Evolutionary conservation across 2,797 vertebrate genomes (phyloP), one percentile per base, ranked within the genome.

Genomic region (Epinephelus coioides): DNA sequence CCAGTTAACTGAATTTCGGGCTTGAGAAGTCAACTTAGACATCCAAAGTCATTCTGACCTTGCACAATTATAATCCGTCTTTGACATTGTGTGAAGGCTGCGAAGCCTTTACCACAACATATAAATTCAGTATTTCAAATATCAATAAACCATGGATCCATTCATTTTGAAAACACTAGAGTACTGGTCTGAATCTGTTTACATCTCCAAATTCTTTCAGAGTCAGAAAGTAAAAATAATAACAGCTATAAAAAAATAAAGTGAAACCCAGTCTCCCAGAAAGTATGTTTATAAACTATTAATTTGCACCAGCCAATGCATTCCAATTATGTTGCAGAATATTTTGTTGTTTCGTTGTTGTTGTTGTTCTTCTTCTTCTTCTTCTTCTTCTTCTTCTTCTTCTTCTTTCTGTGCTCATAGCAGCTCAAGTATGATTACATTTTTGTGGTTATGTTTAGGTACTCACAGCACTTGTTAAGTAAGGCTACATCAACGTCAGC

Each of bases 31-130:
- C 70, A 69, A 62, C 72, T 81, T 23, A 30, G 64, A 67, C 73
- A 38, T 40, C 49, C 77, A 87, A 90, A 90, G 89, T 88, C 83
- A 68, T 12, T 54, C 50, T 84, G 85, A 88, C 84, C 85, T 83
- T 86, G 55, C 15, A 70, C 66, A 69, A 49, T 54, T 69, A 53
- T 49, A 77, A 81, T 79, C 59, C 59, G 18, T 10, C 9, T 72
- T 59, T 78, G 73, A 77, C 66, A 40, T n/a, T 67, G 63, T 70
- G 63, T 81, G 21, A 72, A 83, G 55, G 66, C 21, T 44, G 51
- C 5, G 27, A 57, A 61, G 34, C 23, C 61, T 8, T 46, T 19
- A 50, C 5, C 17, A 11, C 43, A 25, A 51, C 21, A 27, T 49
- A 38, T 55, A 7, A 23, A 12, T 25, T 40, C 0, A 18, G 25